Evolutionary conservation across 2,113 vertebrate species (phyloP).

Genomic region (Corythaeola cristata): DNA sequence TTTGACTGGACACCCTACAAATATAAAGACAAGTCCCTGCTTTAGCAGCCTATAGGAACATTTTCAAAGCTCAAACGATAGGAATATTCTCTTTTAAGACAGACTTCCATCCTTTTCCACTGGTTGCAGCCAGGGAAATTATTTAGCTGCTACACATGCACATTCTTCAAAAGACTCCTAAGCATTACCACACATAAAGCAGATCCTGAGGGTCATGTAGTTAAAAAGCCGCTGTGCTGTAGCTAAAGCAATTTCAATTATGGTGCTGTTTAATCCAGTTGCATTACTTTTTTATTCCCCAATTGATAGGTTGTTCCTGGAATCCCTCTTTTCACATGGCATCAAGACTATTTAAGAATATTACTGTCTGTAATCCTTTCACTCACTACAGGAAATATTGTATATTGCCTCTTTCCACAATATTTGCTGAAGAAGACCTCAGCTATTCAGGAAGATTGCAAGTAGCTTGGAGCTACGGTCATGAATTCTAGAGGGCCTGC

Average conservation of each 20-base stretch:
- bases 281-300: neutral
- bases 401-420: neutral
- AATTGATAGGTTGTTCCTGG: neutral
- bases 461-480: neutral
- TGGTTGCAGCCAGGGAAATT: neutral
- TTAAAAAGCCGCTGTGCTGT: neutral
- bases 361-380: neutral
- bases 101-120: neutral
- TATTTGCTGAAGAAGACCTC: neutral
- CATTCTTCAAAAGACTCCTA: neutral
- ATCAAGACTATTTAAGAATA: neutral
- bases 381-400: neutral
- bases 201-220: neutral
- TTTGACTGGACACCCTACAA: neutral
- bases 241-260: neutral
- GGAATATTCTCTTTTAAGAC: neutral
- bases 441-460: neutral
- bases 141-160: neutral
- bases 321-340: neutral
- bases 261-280: neutral
- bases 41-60: neutral
- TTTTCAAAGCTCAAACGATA: neutral
- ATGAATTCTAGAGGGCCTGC: fast-evolving
- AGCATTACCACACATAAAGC: neutral
- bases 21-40: neutral